phyloP scores from a whole-genome alignment of 2,888 invertebrate species.

The Cerastis rubricosa region DNA sequence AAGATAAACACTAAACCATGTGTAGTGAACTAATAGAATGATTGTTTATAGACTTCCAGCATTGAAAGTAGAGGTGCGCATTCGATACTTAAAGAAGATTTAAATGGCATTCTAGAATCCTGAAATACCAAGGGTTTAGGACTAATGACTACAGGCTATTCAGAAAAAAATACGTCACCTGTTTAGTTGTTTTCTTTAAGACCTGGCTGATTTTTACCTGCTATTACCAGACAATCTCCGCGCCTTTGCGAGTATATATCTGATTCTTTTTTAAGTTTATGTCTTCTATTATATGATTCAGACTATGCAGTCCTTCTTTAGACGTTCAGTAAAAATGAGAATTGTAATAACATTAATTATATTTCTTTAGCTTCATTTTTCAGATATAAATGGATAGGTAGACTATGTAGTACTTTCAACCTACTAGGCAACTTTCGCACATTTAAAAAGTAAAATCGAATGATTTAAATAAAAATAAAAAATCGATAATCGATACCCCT shows the following conservation, averaged over 20 bases:
- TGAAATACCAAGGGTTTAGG: neutral
- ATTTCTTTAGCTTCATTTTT: too few species aligned
- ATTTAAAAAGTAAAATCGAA: too few species aligned
- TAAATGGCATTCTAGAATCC: neutral
- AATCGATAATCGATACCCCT: too few species aligned
- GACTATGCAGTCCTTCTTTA: neutral
- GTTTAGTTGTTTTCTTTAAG: neutral
- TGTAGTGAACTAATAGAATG: slow-evolving; percentile 13
- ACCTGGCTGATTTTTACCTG: neutral
- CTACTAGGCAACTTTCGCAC: too few species aligned
- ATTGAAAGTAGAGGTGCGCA: neutral
- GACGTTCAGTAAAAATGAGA: neutral
- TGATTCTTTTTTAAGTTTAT: neutral
- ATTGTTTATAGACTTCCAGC: neutral
- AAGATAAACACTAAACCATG: slow-evolving; percentile 35
- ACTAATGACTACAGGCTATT: neutral
- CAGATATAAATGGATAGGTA: too few species aligned
- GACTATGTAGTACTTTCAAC: neutral
- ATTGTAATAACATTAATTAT: neutral
- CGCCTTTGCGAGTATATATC: neutral
- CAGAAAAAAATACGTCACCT: neutral
- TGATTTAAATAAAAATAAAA: too few species aligned
- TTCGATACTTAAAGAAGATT: neutral
- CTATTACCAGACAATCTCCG: neutral
- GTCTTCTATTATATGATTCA: neutral